These are phyloP conservation scores for Steinernema scapterisci DNA, from an alignment of 2,888 invertebrate species.

Conservation along the genomic window DNA sequence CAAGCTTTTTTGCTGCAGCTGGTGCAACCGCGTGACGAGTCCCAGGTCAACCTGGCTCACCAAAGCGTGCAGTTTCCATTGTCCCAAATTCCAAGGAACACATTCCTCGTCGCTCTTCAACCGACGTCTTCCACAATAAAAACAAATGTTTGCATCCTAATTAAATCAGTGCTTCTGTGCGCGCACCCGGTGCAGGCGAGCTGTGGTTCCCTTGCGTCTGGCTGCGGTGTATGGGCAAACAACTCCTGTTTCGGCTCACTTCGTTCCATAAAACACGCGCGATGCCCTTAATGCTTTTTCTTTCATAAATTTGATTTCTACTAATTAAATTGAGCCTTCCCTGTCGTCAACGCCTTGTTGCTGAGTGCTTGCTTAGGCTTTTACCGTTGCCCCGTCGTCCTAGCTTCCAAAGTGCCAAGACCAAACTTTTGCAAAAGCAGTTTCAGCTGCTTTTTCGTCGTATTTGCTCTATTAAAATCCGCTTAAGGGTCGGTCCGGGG, in stretches of 20 bases:
- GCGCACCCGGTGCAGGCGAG: background rate
- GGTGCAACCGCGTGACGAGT: too few species aligned
- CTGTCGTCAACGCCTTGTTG: background rate
- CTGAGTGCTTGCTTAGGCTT: constrained; percentile 19
- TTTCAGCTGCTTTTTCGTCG: too few species aligned
- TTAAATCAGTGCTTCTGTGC: constrained; percentile 21
- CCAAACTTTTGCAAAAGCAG: too few species aligned
- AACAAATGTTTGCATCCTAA: background rate
- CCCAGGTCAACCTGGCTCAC: too few species aligned
- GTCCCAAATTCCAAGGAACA: too few species aligned
- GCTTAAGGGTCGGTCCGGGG: too few species aligned
- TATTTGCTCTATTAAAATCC: too few species aligned
- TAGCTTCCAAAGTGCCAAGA: too few species aligned
- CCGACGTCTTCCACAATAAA: background rate
- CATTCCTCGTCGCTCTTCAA: background rate
- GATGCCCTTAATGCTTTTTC: constrained; percentile 22
- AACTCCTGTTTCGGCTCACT: constrained; percentile 18
- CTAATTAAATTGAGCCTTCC: constrained; percentile 26
- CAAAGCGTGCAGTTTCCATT: too few species aligned
- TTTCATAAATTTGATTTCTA: constrained; percentile 29
- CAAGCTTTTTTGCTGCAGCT: too few species aligned
- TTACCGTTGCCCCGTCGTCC: background rate
- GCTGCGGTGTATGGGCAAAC: constrained; percentile 23
- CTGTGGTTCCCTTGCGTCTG: too few species aligned
- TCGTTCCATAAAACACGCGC: constrained; percentile 16